Evolutionary conservation across 2,113 vertebrate species (phyloP).

Genomic region (Notiomystis cincta): DNA sequence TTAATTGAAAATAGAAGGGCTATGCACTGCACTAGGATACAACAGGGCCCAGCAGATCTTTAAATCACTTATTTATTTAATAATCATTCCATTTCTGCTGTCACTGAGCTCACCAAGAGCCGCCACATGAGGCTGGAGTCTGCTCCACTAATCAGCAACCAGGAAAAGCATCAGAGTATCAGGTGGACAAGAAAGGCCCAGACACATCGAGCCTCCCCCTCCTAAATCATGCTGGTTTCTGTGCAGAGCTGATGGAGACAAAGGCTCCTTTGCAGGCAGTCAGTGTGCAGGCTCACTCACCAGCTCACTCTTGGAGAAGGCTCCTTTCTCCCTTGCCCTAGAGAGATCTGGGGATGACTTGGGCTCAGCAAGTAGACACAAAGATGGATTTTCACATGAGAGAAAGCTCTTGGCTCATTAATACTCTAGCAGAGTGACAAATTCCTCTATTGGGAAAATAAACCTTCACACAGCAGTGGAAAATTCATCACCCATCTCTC

Average conservation of each 20-base stretch:
- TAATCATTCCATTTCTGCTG: not conserved
- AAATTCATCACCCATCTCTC: conserved; percentile 5
- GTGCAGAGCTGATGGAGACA: not conserved
- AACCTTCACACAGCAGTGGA: not conserved
- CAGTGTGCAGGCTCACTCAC: not conserved
- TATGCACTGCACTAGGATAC: not conserved
- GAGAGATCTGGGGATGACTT: not conserved
- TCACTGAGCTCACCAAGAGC: not conserved
- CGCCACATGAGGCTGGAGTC: not conserved
- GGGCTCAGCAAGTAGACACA: not conserved
- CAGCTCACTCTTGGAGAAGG: not conserved
- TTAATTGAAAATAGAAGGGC: not conserved
- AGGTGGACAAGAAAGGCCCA: not conserved
- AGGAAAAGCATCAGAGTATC: not conserved
- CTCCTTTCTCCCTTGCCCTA: not conserved
- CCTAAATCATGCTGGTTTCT: not conserved
- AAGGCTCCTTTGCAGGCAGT: not conserved
- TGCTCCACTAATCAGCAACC: not conserved
- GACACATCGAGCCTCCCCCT: not conserved
- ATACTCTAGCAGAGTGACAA: not conserved
- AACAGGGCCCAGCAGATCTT: not conserved
- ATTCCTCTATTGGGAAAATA: not conserved
- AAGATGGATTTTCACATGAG: not conserved
- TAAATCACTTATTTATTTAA: not conserved
- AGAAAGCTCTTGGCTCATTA: not conserved